Conservation (phyloP, 92 coral and sea anemone genomes). For the Palythoa caribaeorum region DNA sequence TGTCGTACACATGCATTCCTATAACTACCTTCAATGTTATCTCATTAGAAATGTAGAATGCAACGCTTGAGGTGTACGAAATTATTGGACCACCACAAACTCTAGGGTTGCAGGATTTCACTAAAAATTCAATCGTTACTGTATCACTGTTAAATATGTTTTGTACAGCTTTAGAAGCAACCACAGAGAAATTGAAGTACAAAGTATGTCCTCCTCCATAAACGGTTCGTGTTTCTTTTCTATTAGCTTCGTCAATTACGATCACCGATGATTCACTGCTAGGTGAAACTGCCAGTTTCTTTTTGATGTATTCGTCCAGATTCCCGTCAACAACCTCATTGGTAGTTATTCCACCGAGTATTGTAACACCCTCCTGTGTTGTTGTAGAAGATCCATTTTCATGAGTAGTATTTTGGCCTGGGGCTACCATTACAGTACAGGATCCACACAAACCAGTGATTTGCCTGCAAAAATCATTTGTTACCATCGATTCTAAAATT, state of each 20-base stretch:
- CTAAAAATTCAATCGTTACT: constrained; percentile 61
- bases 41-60: constrained; percentile 62
- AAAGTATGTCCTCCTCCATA: constrained; percentile 68
- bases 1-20: constrained; percentile 59
- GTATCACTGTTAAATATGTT: constrained; percentile 49
- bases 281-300: constrained; percentile 29
- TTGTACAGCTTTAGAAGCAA: constrained; percentile 52
- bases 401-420: constrained; percentile 29
- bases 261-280: constrained; percentile 35
- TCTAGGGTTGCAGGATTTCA: constrained; percentile 58
- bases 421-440: constrained; percentile 26
- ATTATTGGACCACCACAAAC: constrained; percentile 72
- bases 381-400: constrained; percentile 31
- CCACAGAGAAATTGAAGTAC: constrained; percentile 64
- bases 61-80: constrained; percentile 59
- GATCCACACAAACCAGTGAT: constrained; percentile 59
- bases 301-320: constrained; percentile 39
- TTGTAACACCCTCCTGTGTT: constrained; percentile 4
- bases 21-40: constrained; percentile 63
- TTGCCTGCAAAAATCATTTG: constrained; percentile 28
- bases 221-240: constrained; percentile 67
- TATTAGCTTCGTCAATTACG: constrained; percentile 38
- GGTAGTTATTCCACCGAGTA: constrained; percentile 46
- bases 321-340: constrained; percentile 22
- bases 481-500: constrained; percentile 46